Evolutionary conservation across 2,888 invertebrate genomes (phyloP).

Genomic region (Tetragnatha montana): DNA sequence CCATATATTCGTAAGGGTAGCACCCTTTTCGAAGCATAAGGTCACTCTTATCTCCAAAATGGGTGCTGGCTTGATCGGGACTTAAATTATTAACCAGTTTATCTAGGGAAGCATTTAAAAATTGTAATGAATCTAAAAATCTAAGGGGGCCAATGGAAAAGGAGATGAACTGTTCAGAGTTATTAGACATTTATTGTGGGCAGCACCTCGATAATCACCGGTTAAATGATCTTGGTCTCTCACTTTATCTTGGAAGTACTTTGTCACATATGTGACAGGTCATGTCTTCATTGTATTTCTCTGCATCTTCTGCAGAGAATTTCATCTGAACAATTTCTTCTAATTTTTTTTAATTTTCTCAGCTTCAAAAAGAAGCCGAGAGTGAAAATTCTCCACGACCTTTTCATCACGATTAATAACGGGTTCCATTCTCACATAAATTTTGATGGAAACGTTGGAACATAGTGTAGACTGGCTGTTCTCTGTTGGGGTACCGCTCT

Average conservation of each 20-base stretch:
- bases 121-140: constrained; percentile 33
- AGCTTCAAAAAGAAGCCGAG: no score
- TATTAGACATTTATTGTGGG: constrained; percentile 26
- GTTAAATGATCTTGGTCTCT: constrained; percentile 44
- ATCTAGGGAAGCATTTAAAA: constrained; percentile 24
- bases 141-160: not conserved
- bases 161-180: constrained; percentile 11
- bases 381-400: no score
- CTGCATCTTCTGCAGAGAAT: no score
- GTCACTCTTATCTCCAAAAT: not conserved
- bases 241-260: not conserved
- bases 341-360: no score
- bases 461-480: no score
- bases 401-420: no score
- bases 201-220: constrained; percentile 6
- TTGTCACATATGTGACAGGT: no score
- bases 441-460: no score
- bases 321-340: no score
- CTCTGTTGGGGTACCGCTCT: no score
- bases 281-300: no score
- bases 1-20: not conserved
- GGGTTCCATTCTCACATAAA: no score
- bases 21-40: not conserved
- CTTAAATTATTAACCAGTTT: not conserved
- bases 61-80: not conserved